Percentiles rank a stretch among this genome's conserved stretches.
Evolutionary conservation across 2,888 invertebrate species (phyloP).

Genomic region (Anarsia innoxiella): DNA sequence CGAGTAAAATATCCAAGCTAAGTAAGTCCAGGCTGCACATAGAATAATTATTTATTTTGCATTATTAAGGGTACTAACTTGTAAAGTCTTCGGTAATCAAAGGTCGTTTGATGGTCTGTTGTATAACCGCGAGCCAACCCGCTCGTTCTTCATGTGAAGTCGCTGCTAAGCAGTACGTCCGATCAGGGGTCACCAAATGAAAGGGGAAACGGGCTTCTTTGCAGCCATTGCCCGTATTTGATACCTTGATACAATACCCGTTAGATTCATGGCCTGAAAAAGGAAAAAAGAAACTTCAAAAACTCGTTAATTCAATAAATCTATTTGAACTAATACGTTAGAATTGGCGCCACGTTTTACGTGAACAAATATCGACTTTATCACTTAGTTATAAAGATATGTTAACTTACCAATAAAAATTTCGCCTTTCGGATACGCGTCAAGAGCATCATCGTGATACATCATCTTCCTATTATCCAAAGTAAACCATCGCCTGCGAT

Average conservation of each 20-base stretch:
- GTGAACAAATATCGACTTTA: too few species aligned
- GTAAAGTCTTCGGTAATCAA: constrained; percentile 86
- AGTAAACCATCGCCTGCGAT: constrained; percentile 91
- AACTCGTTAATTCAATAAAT: background rate
- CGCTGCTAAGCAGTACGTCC: constrained; percentile 85
- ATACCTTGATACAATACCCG: constrained; percentile 82
- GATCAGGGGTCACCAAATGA: constrained; percentile 86
- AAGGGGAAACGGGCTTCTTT: constrained; percentile 88
- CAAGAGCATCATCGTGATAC: constrained; percentile 92
- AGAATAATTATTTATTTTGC: too few species aligned
- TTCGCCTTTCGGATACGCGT: constrained; percentile 93
- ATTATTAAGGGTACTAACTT: constrained; percentile 67
- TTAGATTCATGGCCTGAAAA: constrained; percentile 80
- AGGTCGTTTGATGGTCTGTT: constrained; percentile 82
- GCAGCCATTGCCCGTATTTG: constrained; percentile 71
- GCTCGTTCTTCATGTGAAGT: constrained; percentile 84
- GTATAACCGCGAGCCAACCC: constrained; percentile 86
- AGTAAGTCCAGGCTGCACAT: too few species aligned
- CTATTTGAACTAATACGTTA: too few species aligned
- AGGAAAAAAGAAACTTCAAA: constrained; percentile 1
- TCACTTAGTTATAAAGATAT: constrained; percentile 2
- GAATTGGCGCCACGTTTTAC: too few species aligned
- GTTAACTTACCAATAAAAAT: constrained; percentile 83
- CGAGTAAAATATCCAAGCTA: too few species aligned
- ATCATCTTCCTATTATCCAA: constrained; percentile 92